Percentiles rank a stretch among this genome's conserved stretches.
Evolutionary conservation across 2,888 invertebrate species (phyloP).

Genomic region (Eledone cirrhosa): DNA sequence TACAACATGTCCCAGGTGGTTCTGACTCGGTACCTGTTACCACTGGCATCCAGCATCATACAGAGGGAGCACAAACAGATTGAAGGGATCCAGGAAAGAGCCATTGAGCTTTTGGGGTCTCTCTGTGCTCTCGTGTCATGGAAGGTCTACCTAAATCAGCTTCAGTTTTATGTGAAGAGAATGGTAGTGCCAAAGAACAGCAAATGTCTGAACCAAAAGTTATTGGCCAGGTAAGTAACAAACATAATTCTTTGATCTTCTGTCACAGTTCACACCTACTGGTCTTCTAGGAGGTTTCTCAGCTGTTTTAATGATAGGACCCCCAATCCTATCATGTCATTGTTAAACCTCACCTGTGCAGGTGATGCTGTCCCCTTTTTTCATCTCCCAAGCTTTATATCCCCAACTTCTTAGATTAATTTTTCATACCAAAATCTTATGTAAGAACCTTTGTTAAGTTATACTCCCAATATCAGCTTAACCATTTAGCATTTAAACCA

Average conservation of each 20-base stretch:
- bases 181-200: neutral
- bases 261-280: neutral
- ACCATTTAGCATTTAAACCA: too few relatives aligned
- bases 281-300: too few relatives aligned
- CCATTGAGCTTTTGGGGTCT: slow-evolving; percentile 82
- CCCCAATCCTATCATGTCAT: too few relatives aligned
- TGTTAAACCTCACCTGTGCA: too few relatives aligned
- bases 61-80: slow-evolving; percentile 80
- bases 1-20: slow-evolving; percentile 68
- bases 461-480: too few relatives aligned
- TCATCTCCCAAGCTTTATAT: too few relatives aligned
- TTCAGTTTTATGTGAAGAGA: slow-evolving; percentile 76
- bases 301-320: too few relatives aligned
- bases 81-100: slow-evolving; percentile 77
- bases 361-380: too few relatives aligned
- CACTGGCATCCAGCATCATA: slow-evolving; percentile 82
- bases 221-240: slow-evolving; percentile 72
- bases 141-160: slow-evolving; percentile 85
- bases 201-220: slow-evolving; percentile 82
- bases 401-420: too few relatives aligned
- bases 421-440: too few relatives aligned
- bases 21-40: slow-evolving; percentile 85
- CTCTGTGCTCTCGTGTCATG: slow-evolving; percentile 84
- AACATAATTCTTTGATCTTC: neutral
- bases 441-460: too few relatives aligned